Evolutionary conservation across 2,888 invertebrate genomes (phyloP).

Genomic region (Stratiomys singularior): DNA sequence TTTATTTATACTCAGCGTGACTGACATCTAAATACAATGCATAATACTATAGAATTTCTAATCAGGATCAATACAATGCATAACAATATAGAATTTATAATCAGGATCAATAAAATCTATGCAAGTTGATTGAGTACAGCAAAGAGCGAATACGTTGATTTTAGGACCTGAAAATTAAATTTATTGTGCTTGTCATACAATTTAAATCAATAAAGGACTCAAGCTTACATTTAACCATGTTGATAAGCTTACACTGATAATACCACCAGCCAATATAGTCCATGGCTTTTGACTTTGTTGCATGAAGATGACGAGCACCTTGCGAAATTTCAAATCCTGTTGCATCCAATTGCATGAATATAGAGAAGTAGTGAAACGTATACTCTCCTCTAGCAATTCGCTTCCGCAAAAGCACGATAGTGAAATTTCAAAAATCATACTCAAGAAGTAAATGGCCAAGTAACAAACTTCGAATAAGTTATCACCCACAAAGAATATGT

Average conservation of each 20-base stretch:
- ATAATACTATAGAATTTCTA: too few species aligned
- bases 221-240: constrained; percentile 33
- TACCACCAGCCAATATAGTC: constrained; percentile 8
- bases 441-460: constrained; percentile 43
- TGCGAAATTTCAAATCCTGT: constrained; percentile 28
- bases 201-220: background rate
- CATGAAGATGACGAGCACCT: constrained; percentile 35
- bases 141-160: constrained; percentile 24
- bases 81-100: too few species aligned
- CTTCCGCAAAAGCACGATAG: constrained; percentile 20
- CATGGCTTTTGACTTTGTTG: constrained; percentile 20
- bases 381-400: constrained; percentile 1
- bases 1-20: too few species aligned
- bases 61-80: too few species aligned
- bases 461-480: constrained; percentile 47
- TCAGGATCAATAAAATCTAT: background rate
- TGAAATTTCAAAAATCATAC: constrained; percentile 23
- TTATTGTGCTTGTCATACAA: background rate
- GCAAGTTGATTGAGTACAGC: constrained; percentile 22
- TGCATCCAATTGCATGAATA: constrained; percentile 36
- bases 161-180: constrained; percentile 14
- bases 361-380: constrained; percentile 3
- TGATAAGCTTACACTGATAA: background rate
- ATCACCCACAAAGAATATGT: constrained; percentile 31
- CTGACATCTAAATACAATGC: too few species aligned